Evolutionary conservation across 2,888 invertebrate species (phyloP), one percentile per base, ranked within the genome.

Genomic region (Monoplex corrugatus): DNA sequence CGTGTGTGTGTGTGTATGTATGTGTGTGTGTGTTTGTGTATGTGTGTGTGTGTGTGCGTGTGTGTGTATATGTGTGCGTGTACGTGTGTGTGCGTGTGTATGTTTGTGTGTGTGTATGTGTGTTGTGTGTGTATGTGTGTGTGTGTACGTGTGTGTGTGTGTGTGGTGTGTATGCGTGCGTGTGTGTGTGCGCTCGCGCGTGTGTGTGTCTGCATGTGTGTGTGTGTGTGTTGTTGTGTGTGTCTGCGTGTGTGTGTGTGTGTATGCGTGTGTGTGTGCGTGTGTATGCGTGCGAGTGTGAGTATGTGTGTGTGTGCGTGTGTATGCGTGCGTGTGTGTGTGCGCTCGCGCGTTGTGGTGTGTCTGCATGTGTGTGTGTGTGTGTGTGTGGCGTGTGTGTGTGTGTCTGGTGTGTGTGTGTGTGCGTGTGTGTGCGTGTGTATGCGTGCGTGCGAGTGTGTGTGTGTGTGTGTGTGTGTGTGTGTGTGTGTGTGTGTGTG

Each of bases 51-150:
- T 32, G 32, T 32, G 32, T 32, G 72, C 35, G 32, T 72, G 72
- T 72, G 72, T 72, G 72, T 32, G 72, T 72, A 35, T 32, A 35
- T 72, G 72, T 32, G 32, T 72, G 72, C 35, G 72, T 72, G 32
- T 72, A 35, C 35, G 32, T 32, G 32, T 72, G 72, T 72, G 72
- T 72, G 32, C 35, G 72, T 72, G 32, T 72, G 72, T 72, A 35
- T 72, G 32, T 72, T n/a, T 72, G 72, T 72, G 72, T 16, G 72
- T 72, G 72, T 72, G 72, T 72, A 35, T 32, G 72, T 32, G 32
- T 72, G 72, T 72, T 72, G 72, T 72, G 72, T 72, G 72, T 72
- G 32, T 72, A 35, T 72, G 32, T 72, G 72, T 72, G 32, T 72
- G 72, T 72, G 32, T 72, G 72, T 72, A 1, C 19, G n/a, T 72